Evolutionary conservation across 2,797 vertebrate species (phyloP).

Genomic region (Gila robusta): DNA sequence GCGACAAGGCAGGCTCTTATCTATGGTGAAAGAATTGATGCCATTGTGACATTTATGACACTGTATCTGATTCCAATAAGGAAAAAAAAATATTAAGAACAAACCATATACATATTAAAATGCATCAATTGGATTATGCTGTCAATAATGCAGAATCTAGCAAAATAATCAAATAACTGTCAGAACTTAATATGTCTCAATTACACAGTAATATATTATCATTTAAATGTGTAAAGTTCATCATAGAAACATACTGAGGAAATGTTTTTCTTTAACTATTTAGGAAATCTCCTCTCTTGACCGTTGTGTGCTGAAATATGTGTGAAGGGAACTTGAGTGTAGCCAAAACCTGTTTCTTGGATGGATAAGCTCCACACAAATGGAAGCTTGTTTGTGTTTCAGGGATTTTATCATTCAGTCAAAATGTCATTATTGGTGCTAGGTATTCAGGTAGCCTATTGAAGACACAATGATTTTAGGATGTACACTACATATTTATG

Average conservation of each 20-base stretch:
- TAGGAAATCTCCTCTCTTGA: conserved; percentile 21
- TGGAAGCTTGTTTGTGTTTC: conserved; percentile 24
- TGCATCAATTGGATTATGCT: background rate
- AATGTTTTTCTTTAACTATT: background rate
- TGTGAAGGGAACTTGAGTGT: conserved; percentile 6
- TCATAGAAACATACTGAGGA: background rate
- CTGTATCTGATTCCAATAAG: conserved; percentile 61
- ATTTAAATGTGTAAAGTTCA: background rate
- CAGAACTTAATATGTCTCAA: conserved; percentile 16
- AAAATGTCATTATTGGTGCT: background rate
- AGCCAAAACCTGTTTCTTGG: conserved; percentile 30
- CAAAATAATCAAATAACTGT: background rate
- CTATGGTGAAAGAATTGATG: conserved; percentile 63
- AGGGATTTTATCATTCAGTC: conserved; percentile 9
- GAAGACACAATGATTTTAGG: background rate
- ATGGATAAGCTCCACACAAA: conserved; percentile 26
- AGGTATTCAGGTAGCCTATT: background rate
- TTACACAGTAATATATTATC: background rate
- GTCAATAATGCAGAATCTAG: background rate
- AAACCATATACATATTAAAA: conserved; percentile 1
- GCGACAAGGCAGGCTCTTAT: conserved; percentile 69
- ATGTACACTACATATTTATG: too few species aligned
- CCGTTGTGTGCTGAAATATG: conserved; percentile 36
- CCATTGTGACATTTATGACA: conserved; percentile 64
- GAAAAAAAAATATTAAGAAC: conserved; percentile 49